A percentile compares a stretch with the other conserved stretches of the same genome.
Conservation (phyloP, 2,113 vertebrate genomes). For the Dasyurus viverrinus region DNA sequence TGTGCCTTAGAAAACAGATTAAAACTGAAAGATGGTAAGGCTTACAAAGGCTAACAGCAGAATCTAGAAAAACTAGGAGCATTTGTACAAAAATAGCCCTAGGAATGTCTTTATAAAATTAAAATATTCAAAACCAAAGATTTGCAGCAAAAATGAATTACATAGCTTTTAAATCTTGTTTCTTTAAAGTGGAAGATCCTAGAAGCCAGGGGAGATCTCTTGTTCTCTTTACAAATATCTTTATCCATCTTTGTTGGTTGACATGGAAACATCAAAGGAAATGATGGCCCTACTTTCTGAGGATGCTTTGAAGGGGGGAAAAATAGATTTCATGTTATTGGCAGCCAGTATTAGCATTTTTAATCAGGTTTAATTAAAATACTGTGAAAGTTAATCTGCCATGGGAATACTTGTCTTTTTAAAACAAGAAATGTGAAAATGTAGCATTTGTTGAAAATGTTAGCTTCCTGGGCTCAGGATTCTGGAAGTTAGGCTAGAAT, state of each 20-base stretch:
- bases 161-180: neutral
- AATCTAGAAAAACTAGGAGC: neutral
- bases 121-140: neutral
- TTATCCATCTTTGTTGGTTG: conserved; percentile 7
- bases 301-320: neutral
- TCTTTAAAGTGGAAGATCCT: conserved; percentile 31
- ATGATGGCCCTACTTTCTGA: conserved; percentile 28
- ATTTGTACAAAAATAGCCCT: neutral
- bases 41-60: neutral
- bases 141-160: neutral
- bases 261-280: neutral
- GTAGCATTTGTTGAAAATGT: neutral
- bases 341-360: neutral
- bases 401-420: neutral
- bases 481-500: neutral
- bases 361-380: conserved; percentile 1
- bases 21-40: neutral
- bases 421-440: neutral
- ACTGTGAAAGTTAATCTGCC: conserved; percentile 33
- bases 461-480: neutral
- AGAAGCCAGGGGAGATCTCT: conserved; percentile 10
- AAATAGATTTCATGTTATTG: conserved; percentile 1
- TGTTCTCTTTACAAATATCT: conserved; percentile 12
- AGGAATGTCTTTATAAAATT: conserved; percentile 12
- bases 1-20: neutral